These are phyloP conservation scores for Anthopleura xanthogrammica DNA, from an alignment of 92 coral and sea anemone species.

Conservation along the genomic window DNA sequence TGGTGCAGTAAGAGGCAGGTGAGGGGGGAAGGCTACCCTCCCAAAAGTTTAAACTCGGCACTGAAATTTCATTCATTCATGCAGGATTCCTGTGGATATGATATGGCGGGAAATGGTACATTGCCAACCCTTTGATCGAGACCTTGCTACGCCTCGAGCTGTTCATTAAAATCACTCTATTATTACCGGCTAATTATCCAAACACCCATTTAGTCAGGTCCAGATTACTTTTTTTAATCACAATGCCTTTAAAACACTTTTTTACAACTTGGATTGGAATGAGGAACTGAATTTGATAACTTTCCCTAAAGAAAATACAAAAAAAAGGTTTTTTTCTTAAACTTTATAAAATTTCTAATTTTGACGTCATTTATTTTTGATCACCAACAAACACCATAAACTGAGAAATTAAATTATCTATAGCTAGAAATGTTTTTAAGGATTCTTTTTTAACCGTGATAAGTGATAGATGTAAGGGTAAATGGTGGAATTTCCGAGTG, in stretches of 20 bases:
- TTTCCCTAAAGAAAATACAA: background rate
- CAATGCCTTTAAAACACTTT: background rate
- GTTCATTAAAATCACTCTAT: too few relatives aligned
- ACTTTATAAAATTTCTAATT: background rate
- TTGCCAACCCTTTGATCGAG: too few relatives aligned
- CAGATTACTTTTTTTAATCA: too few relatives aligned
- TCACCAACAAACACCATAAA: background rate
- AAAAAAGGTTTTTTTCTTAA: background rate
- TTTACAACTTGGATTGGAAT: background rate
- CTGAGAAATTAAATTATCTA: background rate
- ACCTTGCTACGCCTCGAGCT: too few relatives aligned
- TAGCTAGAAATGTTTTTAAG: background rate
- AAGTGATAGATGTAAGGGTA: background rate
- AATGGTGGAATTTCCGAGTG: conserved; percentile 1
- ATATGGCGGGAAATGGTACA: too few relatives aligned
- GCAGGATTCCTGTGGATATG: too few relatives aligned
- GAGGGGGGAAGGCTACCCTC: too few relatives aligned
- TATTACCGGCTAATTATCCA: too few relatives aligned
- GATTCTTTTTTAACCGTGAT: background rate
- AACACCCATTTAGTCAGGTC: too few relatives aligned
- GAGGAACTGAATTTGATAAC: background rate
- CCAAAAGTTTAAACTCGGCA: too few relatives aligned
- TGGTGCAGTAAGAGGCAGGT: too few relatives aligned
- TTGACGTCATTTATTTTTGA: background rate
- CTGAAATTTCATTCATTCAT: too few relatives aligned